Percentiles rank a stretch among this genome's conserved stretches.
Evolutionary conservation across 2,888 invertebrate genomes (phyloP).

Genomic region (Daptonema setosum): DNA sequence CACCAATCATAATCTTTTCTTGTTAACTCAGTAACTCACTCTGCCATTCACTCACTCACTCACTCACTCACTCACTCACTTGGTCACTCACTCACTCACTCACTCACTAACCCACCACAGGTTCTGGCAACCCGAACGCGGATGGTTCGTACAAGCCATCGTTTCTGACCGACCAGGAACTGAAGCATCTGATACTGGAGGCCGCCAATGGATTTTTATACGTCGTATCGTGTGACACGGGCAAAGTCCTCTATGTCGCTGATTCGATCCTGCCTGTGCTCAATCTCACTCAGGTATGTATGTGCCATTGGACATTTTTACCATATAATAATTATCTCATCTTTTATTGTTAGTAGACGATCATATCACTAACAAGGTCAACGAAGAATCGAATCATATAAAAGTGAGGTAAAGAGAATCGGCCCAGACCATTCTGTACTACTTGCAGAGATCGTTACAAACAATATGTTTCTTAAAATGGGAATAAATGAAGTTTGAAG

Average conservation of each 20-base stretch:
- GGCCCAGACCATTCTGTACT: no score
- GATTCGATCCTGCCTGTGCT: slow-evolving; percentile 93
- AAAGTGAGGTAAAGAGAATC: no score
- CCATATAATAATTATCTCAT: neutral
- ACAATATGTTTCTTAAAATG: no score
- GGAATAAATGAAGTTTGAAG: no score
- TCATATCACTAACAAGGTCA: neutral
- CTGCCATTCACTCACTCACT: no score
- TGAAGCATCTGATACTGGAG: slow-evolving; percentile 92
- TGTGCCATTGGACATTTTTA: neutral
- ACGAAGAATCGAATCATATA: slow-evolving; percentile 5
- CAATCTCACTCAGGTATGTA: slow-evolving; percentile 62
- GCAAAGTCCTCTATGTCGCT: slow-evolving; percentile 86
- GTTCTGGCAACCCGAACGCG: slow-evolving; percentile 81
- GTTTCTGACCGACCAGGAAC: slow-evolving; percentile 90
- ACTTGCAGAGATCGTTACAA: no score
- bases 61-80: no score
- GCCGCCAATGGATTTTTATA: slow-evolving; percentile 96
- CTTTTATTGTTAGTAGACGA: neutral
- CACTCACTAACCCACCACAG: slow-evolving; percentile 39
- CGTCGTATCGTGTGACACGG: slow-evolving; percentile 87
- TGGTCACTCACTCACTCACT: no score
- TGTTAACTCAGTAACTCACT: no score
- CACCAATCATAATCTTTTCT: no score
- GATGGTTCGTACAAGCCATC: slow-evolving; percentile 95